These are phyloP conservation scores for Trissolcus brochymenae DNA, from an alignment of 2,888 invertebrate genomes.

Conservation along the genomic window DNA sequence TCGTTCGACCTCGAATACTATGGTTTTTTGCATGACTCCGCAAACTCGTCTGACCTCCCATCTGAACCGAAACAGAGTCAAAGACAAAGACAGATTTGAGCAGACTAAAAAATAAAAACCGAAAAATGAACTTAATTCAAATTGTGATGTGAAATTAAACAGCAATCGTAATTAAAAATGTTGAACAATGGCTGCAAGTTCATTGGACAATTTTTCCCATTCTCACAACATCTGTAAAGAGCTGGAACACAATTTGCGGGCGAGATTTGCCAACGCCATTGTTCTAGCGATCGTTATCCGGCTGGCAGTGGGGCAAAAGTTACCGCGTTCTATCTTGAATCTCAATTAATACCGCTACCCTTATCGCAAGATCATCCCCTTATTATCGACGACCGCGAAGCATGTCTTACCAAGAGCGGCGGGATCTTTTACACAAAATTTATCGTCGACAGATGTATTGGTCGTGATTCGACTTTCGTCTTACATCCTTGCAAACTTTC, in stretches of 20 bases:
- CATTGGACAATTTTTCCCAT: too few species aligned
- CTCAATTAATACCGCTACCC: constrained; percentile 71
- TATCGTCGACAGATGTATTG: constrained; percentile 56
- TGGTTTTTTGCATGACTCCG: constrained; percentile 51
- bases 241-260: constrained; percentile 9
- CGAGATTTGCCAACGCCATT: constrained; percentile 64
- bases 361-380: constrained; percentile 70
- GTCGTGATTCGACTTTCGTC: constrained; percentile 42
- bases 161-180: too few species aligned
- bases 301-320: constrained; percentile 63
- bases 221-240: too few species aligned
- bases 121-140: too few species aligned
- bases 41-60: constrained; percentile 47
- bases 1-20: constrained; percentile 56
- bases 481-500: constrained; percentile 16
- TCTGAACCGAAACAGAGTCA: constrained; percentile 18
- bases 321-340: constrained; percentile 69
- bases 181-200: too few species aligned
- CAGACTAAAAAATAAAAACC: too few species aligned
- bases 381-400: constrained; percentile 67
- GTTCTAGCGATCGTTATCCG: constrained; percentile 69
- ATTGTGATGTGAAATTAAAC: too few species aligned
- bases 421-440: constrained; percentile 50
- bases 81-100: not conserved
- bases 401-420: constrained; percentile 51